Evolutionary conservation across 1,140 invertebrate species (phyloP), one percentile per base, ranked within the genome.

Genomic region (Caerostris darwini): DNA sequence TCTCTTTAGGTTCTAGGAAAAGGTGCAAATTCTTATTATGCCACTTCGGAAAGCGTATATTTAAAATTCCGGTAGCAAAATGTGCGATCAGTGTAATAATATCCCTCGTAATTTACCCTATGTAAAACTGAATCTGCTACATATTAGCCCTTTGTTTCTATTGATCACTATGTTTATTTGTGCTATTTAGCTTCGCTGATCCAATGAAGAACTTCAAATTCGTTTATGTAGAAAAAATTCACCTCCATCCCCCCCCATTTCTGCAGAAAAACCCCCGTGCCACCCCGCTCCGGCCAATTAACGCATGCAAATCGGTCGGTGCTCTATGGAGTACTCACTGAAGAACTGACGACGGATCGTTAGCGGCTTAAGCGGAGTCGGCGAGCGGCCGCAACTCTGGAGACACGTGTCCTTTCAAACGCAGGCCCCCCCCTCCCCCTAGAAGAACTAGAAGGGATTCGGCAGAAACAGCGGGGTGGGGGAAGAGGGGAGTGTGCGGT

Each of bases 361-460:
- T 85, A 85, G 82, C 82, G 82, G 82, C 56, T 85, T 85, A 85
- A 85, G 82, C 54, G 56, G 56, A 34, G 5, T 5, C 5, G 82
- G 82, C 82, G 2, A 53, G 82, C 7, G 82, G n/a, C 54, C 54
- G 14, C 12, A 57, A 57, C 82, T 17, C 54, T 58, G 6, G 6
- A 54, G 54, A 57, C 82, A 58, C 82, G 82, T 58, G 54, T 17
- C 56, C 82, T 54, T 85, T 85, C 82, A 85, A 57, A 58, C 50
- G 54, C 54, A 58, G 50, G 17, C 53, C 82, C 8, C n/a, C 14
- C 17, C 17, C 7, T 1, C n/a, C 2, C n/a, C 82, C 2, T 77
- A 8, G 50, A 53, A 34, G 34, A 34, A 2, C 10, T 77, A 34
- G 14, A 77, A 77, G 53, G 34, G 53, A 5, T 12, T 77, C 71